A percentile compares a stretch with the other conserved stretches of the same genome.
Evolutionary conservation across 2,797 vertebrate species (phyloP).

Genomic region (Triplophysa yarkandensis): DNA sequence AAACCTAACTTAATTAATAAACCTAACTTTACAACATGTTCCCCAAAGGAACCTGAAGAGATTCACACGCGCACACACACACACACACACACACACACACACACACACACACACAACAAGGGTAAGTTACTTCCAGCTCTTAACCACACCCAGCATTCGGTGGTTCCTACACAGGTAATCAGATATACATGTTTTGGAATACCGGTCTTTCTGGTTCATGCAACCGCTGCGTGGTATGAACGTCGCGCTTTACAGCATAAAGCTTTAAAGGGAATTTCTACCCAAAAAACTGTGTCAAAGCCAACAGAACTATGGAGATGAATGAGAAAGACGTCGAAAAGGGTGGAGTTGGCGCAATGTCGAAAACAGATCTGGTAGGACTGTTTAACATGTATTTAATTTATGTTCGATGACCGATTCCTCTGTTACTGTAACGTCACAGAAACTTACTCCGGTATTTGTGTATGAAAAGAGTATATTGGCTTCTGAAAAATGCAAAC

Average conservation of each 20-base stretch:
- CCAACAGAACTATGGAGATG: constrained; percentile 55
- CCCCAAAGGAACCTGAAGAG: too few species aligned
- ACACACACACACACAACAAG: too few species aligned
- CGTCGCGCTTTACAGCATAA: too few species aligned
- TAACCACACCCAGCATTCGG: constrained; percentile 13
- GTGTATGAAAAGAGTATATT: too few species aligned
- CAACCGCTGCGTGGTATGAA: background rate
- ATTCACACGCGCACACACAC: too few species aligned
- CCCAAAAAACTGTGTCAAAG: background rate
- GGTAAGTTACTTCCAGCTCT: background rate
- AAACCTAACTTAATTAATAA: too few species aligned
- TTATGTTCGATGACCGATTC: background rate
- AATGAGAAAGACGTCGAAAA: constrained; percentile 51
- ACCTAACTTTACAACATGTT: too few species aligned
- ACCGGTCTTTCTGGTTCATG: constrained; percentile 9
- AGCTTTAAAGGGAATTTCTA: background rate
- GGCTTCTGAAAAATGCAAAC: background rate
- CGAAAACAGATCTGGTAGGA: constrained; percentile 58
- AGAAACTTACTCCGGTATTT: background rate
- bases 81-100: too few species aligned
- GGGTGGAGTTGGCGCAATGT: constrained; percentile 37
- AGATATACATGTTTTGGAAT: background rate
- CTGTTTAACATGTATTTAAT: background rate
- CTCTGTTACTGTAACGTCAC: background rate
- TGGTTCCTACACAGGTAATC: background rate